Conservation (phyloP, 2,797 vertebrate species). For the Jordanella pulchra region DNA sequence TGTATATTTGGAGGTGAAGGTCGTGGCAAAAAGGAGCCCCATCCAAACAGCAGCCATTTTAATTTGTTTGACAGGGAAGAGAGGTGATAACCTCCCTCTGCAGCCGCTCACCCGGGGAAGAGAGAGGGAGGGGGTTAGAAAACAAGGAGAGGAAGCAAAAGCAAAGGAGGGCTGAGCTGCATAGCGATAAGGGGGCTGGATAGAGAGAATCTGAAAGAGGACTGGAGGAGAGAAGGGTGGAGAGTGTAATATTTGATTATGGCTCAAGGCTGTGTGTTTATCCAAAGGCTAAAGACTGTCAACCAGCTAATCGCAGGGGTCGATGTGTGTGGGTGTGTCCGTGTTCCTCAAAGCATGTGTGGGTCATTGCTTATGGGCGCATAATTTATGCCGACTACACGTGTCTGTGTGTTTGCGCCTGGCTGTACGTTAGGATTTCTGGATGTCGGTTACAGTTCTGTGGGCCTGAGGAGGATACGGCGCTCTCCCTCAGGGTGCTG, state of each 20-base stretch:
- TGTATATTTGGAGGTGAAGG: conserved; percentile 57
- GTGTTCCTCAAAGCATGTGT: conserved; percentile 57
- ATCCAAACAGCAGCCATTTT: conserved; percentile 75
- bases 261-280: conserved; percentile 77
- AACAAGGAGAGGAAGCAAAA: conserved; percentile 40
- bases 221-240: conserved; percentile 18
- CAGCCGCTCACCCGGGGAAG: conserved; percentile 34
- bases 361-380: conserved; percentile 58
- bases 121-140: conserved; percentile 17
- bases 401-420: conserved; percentile 42
- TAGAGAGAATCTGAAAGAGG: conserved; percentile 48
- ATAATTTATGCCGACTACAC: conserved; percentile 65
- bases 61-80: conserved; percentile 72
- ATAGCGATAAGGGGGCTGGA: conserved; percentile 56
- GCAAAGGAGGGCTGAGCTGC: conserved; percentile 53
- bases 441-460: conserved; percentile 75
- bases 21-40: conserved; percentile 55
- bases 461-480: conserved; percentile 72
- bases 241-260: conserved; percentile 74
- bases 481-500: conserved; percentile 72
- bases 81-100: conserved; percentile 67
- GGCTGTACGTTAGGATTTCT: conserved; percentile 53
- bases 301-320: conserved; percentile 70
- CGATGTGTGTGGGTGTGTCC: conserved; percentile 58
- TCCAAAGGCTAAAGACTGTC: conserved; percentile 78